Conservation (phyloP, 2,113 vertebrate species). For the Passer montanus region DNA sequence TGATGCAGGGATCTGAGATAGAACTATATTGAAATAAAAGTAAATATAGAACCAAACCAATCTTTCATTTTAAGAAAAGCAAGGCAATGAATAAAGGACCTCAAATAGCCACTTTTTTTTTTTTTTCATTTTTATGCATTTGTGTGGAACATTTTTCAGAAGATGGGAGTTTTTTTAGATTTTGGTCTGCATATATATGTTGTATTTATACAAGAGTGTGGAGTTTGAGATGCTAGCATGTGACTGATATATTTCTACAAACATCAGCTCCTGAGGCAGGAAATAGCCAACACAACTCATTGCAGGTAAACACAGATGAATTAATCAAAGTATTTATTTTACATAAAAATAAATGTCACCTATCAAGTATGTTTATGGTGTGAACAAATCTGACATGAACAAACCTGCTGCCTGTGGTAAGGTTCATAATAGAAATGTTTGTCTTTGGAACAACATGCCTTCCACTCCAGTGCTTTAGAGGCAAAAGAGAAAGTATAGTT, state of each 20-base stretch:
- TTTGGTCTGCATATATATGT: background rate
- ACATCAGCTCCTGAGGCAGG: background rate
- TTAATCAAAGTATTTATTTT: background rate
- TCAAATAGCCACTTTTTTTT: background rate
- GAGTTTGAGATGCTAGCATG: background rate
- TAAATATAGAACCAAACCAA: background rate
- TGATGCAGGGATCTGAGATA: background rate
- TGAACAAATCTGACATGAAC: background rate
- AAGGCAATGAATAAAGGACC: background rate
- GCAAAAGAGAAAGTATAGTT: background rate
- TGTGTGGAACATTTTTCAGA: background rate
- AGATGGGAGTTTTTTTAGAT: background rate
- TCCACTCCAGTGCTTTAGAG: background rate
- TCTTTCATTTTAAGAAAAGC: background rate
- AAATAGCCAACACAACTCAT: background rate
- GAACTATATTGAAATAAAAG: background rate
- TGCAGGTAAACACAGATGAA: background rate
- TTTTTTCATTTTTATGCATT: background rate
- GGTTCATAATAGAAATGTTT: background rate
- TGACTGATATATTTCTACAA: background rate
- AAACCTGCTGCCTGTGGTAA: background rate
- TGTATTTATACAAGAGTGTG: background rate
- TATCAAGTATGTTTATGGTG: background rate
- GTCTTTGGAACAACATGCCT: background rate
- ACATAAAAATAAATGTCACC: background rate